Base-by-base conservation (phyloP, 2,797 vertebrate genomes). In the Chiloscyllium punctatum region DNA sequence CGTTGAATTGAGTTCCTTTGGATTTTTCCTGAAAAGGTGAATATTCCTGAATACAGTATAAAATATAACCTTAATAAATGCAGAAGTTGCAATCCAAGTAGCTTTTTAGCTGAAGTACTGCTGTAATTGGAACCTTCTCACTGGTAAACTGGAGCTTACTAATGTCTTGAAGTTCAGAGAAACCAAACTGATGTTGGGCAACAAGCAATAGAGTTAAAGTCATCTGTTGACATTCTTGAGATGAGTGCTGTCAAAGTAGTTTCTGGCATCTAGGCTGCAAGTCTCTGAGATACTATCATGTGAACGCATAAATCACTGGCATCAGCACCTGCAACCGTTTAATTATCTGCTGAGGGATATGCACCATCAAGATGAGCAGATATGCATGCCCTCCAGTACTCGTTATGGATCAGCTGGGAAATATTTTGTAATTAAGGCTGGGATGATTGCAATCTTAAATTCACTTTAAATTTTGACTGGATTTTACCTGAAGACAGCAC, bases 261-360 rank as follows among this genome's bases (percentile, higher is more conserved):
- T 91, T 68, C 88, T 91, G 88, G 57, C 33, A 91, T 68, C 88
- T 91, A 37, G 88, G 57, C 91, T 91, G 57, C 57, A 66, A 91
- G 33, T 91, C 88, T 91, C 88, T 68, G 88, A 66, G 62, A 33
- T 91, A 91, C 88, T n/a, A 66, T 18, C 88, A 91, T 91, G 88
- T 91, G 88, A 68, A 66, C n/a, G 18, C 88, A 91, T 91, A 62
- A 91, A 66, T 91, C 57, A 68, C 18, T 37, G 88, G 62, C 88
- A 66, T 91, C 88, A 91, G 88, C 88, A 66, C 88, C 88, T 68
- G n/a, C 33, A 66, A 62, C 62, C 88, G 8, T 66, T 66, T 68
- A 91, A 37, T 91, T 91, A 91, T 33, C 88, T 91, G 88, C 62
- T n/a, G 33, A 68, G 62, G 87, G 53, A 90, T 62, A 51, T 62